phyloP scores from a whole-genome alignment of 1,140 invertebrate species.

The Centruroides vittatus region DNA sequence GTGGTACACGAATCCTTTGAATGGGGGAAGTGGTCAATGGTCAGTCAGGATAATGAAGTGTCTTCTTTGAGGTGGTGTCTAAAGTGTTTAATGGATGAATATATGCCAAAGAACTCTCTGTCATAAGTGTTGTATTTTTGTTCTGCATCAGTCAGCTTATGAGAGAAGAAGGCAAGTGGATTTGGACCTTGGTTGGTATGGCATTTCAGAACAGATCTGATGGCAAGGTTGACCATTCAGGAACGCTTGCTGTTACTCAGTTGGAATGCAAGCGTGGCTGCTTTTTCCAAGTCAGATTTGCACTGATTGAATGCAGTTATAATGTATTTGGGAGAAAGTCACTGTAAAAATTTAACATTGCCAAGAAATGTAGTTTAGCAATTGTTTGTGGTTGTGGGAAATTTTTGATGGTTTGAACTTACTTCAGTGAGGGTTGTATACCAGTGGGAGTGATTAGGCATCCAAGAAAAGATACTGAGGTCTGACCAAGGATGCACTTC shows the following conservation, averaged over 20 bases:
- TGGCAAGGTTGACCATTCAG: too few species aligned
- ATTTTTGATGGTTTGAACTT: slow-evolving; percentile 27
- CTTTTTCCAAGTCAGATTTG: neutral
- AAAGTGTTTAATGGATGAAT: too few species aligned
- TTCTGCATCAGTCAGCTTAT: too few species aligned
- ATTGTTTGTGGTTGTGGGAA: slow-evolving; percentile 24
- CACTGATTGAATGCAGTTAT: neutral
- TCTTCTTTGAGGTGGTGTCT: too few species aligned
- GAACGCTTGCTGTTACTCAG: neutral
- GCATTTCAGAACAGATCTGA: too few species aligned
- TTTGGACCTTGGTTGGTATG: too few species aligned
- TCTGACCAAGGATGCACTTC: neutral
- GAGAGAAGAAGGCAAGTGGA: too few species aligned
- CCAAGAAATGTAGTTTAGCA: slow-evolving; percentile 25
- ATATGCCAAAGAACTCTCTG: too few species aligned
- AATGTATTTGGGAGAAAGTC: slow-evolving; percentile 21
- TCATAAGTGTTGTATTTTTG: too few species aligned
- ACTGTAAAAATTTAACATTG: slow-evolving; percentile 29
- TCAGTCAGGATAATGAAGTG: too few species aligned
- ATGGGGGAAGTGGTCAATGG: too few species aligned
- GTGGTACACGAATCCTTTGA: too few species aligned
- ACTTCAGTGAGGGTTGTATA: neutral
- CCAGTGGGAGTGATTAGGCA: neutral
- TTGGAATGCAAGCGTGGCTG: neutral
- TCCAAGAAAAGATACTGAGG: neutral